Conservation (phyloP, 1,140 invertebrate genomes). For the Galendromus occidentalis region DNA sequence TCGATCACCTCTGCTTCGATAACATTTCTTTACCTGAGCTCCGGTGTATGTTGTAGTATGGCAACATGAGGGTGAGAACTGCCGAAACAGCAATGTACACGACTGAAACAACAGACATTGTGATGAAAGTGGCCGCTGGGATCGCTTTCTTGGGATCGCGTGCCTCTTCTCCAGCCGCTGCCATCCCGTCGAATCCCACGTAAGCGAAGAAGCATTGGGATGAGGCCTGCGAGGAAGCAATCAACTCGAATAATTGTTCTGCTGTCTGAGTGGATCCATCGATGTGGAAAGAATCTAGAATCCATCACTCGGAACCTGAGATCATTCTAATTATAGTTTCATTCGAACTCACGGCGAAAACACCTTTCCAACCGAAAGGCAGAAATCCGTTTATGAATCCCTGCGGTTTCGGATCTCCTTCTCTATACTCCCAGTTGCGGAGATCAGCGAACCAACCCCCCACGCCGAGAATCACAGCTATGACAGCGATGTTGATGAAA, state of each 20-base stretch:
- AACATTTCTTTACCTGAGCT: background rate
- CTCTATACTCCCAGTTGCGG: constrained; percentile 47
- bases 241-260: no score
- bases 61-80: constrained; percentile 61
- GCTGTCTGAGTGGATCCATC: no score
- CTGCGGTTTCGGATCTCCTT: constrained; percentile 24
- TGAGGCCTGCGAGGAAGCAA: no score
- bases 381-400: constrained; percentile 41
- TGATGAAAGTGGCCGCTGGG: constrained; percentile 50
- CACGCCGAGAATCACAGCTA: constrained; percentile 41
- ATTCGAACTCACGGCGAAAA: constrained; percentile 18
- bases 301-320: no score
- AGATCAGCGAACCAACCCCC: constrained; percentile 58
- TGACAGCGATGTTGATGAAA: constrained; percentile 33
- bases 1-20: background rate
- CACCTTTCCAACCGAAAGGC: constrained; percentile 52
- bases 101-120: constrained; percentile 52
- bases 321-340: background rate
- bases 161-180: constrained; percentile 61
- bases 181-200: constrained; percentile 64
- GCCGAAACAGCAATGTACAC: constrained; percentile 59
- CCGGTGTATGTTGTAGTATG: constrained; percentile 41
- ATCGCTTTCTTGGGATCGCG: constrained; percentile 53
- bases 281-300: no score
- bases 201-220: constrained; percentile 50